Conservation (phyloP, 2,113 vertebrate species). For the Madoqua kirkii region DNA sequence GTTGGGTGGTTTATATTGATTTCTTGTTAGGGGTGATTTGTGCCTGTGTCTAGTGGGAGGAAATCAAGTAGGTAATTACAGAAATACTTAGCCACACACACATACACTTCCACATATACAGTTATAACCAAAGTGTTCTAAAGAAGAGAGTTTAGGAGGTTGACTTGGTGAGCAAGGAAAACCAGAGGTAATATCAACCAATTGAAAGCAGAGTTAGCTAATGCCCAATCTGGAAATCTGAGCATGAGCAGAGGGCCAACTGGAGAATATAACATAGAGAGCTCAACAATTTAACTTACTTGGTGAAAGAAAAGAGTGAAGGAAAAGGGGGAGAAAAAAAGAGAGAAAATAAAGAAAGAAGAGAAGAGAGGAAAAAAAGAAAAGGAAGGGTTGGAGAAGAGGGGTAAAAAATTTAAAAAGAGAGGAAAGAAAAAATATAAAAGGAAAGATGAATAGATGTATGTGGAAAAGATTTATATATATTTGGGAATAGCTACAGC, state of each 20-base stretch:
- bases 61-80: not conserved
- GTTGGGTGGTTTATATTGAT: not conserved
- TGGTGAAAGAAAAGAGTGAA: not conserved
- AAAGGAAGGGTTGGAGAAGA: not conserved
- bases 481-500: not conserved
- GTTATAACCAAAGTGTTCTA: not conserved
- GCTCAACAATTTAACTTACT: not conserved
- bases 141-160: not conserved
- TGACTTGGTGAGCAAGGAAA: not conserved
- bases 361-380: not conserved
- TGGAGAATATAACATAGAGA: not conserved
- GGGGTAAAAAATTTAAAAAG: not conserved
- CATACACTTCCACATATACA: not conserved
- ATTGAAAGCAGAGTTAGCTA: not conserved
- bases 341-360: not conserved
- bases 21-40: not conserved
- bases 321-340: not conserved
- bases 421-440: not conserved
- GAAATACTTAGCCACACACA: not conserved
- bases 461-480: not conserved
- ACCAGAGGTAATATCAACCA: not conserved
- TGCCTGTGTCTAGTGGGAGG: not conserved
- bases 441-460: not conserved
- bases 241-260: not conserved
- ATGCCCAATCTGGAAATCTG: not conserved